Base-by-base conservation (phyloP, 2,113 vertebrate species). In the Amia ocellicauda region DNA sequence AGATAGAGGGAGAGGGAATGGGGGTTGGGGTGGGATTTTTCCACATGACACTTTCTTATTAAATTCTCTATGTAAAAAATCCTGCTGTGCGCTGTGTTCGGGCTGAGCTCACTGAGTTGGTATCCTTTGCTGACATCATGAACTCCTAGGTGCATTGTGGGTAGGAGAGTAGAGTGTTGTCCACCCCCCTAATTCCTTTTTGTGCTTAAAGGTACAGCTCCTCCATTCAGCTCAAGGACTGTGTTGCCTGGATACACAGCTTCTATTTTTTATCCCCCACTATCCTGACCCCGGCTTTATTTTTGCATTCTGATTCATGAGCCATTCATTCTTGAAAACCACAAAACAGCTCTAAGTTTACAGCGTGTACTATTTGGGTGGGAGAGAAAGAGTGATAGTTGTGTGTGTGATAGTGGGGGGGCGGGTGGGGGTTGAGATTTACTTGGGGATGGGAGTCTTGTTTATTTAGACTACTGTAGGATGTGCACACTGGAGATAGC, bases 231-330 rank as follows among this genome's bases (percentile, higher is more conserved):
- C 79, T 74, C 77, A 70, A 58, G 71, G 63, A 79, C 73, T 71
- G 74, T 85, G 83, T 88, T 83, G 76, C 85, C 84, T 80, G 79
- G 91, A 86, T 88, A 91, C 86, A 73, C 76, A 61, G 70, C 76
- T 70, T 87, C 90, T 86, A 91, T 93, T 91, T 95, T 89, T 90
- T 90, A 82, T 83, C 80, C 29, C 81, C 74, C 81, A 79, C 71
- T 58, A 58, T 83, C 17, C 74, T 88, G 87, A 89, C 90, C 88
- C 88, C 82, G 70, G 81, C 85, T 91, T 94, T 93, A 94, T 92
- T 93, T 97, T 95, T 93, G 90, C 87, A 75, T 82, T 81, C 76
- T 94, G 92, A 94, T 90, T 94, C 94, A 95, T 91, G 87, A 83
- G 82, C 87, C 80, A 86, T 85, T 92, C 87, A 90, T 91, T 88